Evolutionary conservation across 2,797 vertebrate species (phyloP), one percentile per base, ranked within the genome.

Genomic region (Oreochromis mossambicus): DNA sequence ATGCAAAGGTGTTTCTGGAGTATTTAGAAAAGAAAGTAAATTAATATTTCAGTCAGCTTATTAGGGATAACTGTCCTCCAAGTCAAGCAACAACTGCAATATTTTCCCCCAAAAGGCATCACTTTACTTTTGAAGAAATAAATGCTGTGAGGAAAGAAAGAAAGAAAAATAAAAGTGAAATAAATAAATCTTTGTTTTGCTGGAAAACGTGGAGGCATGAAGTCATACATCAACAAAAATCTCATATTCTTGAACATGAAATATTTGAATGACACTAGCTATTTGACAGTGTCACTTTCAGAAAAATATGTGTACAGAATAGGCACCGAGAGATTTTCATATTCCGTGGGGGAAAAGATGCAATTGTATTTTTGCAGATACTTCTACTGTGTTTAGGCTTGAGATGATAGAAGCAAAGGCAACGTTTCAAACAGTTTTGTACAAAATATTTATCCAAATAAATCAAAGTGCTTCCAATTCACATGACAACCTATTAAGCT

Each of bases 401-500:
- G 32, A 68, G 46, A 77, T 15, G 54, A 86, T 11, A 13, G 66
- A 84, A 54, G 75, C 48, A 63, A 80, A 82, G 34, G 68, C 46
- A 73, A 81, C 61, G 32, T 82, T 87, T 92, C 17, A 66, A 87
- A 82, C 51, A 12, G 41, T 86, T 88, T 82, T 76, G 7, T 7
- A 36, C 54, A 83, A 88, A 88, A 86, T 26, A 87, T 85, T 80
- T 51, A 75, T 81, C 76, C 55, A 26, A 86, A 92, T 90, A 87
- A 92, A 92, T 92, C 81, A 87, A 82, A 79, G 51, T 4, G 9
- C 50, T 82, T 84, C 34, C 55, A 85, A 87, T 83, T 90, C 83
- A 83, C 78, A 87, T 61, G 79, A 87, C 85, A 89, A 79, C 83
- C 86, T 86, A 88, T 92, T 90, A 89, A 56, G 34, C 83, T 85